A percentile compares a stretch with the other conserved stretches of the same genome.
phyloP scores from a whole-genome alignment of 2,888 invertebrate genomes.

The Calameuta pallipes region DNA sequence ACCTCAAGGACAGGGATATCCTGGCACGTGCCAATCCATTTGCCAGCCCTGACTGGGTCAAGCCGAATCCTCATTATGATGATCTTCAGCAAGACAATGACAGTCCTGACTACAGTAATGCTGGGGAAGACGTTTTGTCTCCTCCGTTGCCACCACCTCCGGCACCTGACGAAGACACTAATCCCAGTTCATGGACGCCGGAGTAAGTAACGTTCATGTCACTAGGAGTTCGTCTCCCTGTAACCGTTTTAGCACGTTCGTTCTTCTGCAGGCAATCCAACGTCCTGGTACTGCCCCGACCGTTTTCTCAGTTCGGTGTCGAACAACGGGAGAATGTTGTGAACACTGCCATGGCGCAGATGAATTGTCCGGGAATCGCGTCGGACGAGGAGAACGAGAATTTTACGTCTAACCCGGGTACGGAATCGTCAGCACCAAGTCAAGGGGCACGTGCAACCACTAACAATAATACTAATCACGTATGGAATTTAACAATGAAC shows the following conservation, averaged over 20 bases:
- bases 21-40: constrained; percentile 42
- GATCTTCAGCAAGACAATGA: constrained; percentile 31
- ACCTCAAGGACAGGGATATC: constrained; percentile 40
- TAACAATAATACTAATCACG: neutral
- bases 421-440: neutral
- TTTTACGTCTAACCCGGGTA: neutral
- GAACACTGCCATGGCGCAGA: constrained; percentile 28
- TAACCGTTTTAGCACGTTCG: neutral
- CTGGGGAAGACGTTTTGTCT: constrained; percentile 8
- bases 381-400: neutral
- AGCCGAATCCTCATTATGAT: constrained; percentile 40
- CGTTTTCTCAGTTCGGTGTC: constrained; percentile 37
- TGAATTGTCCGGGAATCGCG: neutral
- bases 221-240: neutral
- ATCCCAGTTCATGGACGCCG: constrained; percentile 47
- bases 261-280: constrained; percentile 40
- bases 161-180: constrained; percentile 38
- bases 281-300: constrained; percentile 36
- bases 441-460: neutral
- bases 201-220: constrained; percentile 37
- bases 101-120: constrained; percentile 21
- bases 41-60: constrained; percentile 41
- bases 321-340: constrained; percentile 48
- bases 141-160: constrained; percentile 22
- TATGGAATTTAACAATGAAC: neutral